Evolutionary conservation across 2,888 invertebrate species (phyloP), one percentile per base, ranked within the genome.

Genomic region (Chaitophorus viminalis): DNA sequence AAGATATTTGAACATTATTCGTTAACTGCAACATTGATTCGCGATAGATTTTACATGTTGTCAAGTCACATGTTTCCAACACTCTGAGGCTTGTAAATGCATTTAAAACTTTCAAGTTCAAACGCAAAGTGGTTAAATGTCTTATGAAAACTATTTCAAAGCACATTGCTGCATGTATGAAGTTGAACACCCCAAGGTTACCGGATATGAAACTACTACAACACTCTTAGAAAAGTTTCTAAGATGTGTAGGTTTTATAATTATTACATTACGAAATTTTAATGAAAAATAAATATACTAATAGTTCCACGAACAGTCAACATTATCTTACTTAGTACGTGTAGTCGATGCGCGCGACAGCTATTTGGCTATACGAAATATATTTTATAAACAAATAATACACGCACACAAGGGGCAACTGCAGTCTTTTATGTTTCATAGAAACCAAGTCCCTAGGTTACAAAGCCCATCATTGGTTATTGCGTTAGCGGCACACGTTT

Each of bases 61-160:
- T 29, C 33, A 54, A 72, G 9, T 31, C 14, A 1, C 36, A 74
- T 36, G 33, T n/a, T 74, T 82, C 17, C 33, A 33, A 82, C 29
- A 17, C 31, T 29, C 18, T 4, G 33, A 82, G 54, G 54, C 70
- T 29, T n/a, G 4, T 36, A 60, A 21, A 74, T 29, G 83, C 29
- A 60, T 75, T 75, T 83, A 60, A 60, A 83, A 83, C 36, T 82
- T 82, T 82, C 74, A 60, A 74, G 74, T 83, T 75, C 60, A 75
- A 83, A 75, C 81, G 39, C 29, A 14, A 54, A 54, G 74, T 75
- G 75, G 60, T 75, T 75, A 36, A 75, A 60, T 72, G 52, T 82
- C 21, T 74, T 17, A 29, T 17, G n/a, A 75, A 75, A 83, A 82
- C 33, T 82, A 36, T 54, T 79, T 54, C 60, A 11, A 25, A 75